These are phyloP conservation scores for Neopipo cinnamomea DNA, from an alignment of 2,113 vertebrate species.

Conservation along the genomic window DNA sequence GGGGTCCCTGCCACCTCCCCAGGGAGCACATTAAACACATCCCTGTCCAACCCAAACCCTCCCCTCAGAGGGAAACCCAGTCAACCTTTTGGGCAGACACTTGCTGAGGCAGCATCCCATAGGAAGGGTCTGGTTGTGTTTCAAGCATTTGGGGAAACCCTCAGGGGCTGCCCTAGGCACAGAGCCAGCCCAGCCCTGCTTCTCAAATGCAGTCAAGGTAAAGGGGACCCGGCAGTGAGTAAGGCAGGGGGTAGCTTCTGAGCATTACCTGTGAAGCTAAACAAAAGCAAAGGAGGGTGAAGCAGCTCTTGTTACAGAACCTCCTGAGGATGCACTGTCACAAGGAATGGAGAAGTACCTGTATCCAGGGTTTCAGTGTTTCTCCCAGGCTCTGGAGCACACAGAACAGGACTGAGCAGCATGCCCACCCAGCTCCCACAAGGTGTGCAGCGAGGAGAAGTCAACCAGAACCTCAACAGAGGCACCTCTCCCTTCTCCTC, in stretches of 20 bases:
- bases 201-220: neutral
- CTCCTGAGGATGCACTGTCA: neutral
- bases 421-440: accelerated
- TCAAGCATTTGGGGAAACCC: accelerated
- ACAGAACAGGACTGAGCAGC: accelerated
- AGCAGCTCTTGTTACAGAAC: neutral
- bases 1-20: neutral
- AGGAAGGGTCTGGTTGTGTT: neutral
- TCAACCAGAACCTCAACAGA: accelerated
- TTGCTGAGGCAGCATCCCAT: neutral
- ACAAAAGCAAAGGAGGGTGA: neutral
- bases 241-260: neutral
- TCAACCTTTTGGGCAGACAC: accelerated
- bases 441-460: accelerated
- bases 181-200: neutral
- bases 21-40: accelerated
- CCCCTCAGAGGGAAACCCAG: accelerated
- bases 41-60: neutral
- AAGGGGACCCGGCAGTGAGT: accelerated
- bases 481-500: neutral
- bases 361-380: neutral
- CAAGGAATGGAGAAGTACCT: accelerated
- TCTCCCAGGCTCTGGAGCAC: neutral
- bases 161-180: too few species aligned
- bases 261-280: neutral